phyloP scores from a whole-genome alignment of 2,113 vertebrate genomes.

The human (Homo sapiens) region DNA sequence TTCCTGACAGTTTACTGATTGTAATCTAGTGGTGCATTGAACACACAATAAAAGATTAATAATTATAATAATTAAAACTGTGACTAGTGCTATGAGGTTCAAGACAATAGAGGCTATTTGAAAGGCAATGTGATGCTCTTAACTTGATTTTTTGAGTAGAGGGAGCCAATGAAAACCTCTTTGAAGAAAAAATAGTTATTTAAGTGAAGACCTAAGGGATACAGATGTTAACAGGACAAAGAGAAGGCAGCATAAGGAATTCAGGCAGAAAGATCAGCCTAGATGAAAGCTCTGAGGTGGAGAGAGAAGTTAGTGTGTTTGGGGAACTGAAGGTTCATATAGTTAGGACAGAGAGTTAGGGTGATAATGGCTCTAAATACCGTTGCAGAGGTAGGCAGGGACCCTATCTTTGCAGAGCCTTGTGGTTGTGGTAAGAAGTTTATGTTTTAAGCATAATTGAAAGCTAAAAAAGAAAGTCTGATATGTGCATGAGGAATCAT shows the following conservation, averaged over 20 bases:
- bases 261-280: neutral
- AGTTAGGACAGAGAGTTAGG: neutral
- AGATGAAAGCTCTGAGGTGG: neutral
- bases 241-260: neutral
- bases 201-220: neutral
- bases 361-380: neutral
- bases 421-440: neutral
- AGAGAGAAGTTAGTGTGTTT: neutral
- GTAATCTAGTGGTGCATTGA: neutral
- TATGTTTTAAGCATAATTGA: neutral
- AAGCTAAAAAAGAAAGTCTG: neutral
- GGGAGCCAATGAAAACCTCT: neutral
- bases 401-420: neutral
- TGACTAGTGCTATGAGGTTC: neutral
- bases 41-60: conserved; percentile 19
- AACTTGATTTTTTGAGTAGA: neutral
- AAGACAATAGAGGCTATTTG: neutral
- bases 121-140: neutral
- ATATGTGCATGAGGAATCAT: conserved; percentile 8
- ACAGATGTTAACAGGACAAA: neutral
- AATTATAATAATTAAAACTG: neutral
- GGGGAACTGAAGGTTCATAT: neutral
- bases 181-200: neutral
- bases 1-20: neutral
- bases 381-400: neutral